Evolutionary conservation across 2,797 vertebrate genomes (phyloP), one percentile per base, ranked within the genome.

Genomic region (Hephaestus fuliginosus): DNA sequence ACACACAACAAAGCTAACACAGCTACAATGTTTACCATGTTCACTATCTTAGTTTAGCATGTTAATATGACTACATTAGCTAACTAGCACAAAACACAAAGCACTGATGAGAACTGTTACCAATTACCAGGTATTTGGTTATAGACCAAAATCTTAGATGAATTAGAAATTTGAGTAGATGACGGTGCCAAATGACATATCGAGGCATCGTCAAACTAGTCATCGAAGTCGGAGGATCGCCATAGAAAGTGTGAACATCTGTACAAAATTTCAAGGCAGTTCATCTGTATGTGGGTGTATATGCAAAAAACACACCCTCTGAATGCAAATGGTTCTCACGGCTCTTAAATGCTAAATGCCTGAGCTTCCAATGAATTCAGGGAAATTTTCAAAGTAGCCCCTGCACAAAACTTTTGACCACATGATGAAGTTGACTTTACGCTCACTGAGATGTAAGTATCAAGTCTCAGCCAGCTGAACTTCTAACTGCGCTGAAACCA

Each of bases 391-490:
- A 39, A 52, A 51, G 25, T 15, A 43, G 30, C 17, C n/a, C 20
- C 0, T 58, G 53, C 30, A 52, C 10, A 57, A 63, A 78, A 79
- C 55, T 20, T 70, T 39, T 11, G 8, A 78, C 48, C 49, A 53
- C 77, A 65, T 69, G 39, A 57, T 70, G 63, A 51, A 85, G 20
- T 69, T 70, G 20, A 69, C 28, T 81, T 43, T 33, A 30, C 44
- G 36, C 70, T 77, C 12, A 8, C 22, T 70, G 43, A 64, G 41
- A 73, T 69, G 36, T 36, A 60, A 63, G n/a, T 25, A 62, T 84
- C 15, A 78, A 12, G 30, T 60, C 67, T 85, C 49, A 57, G 46
- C 55, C 72, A 76, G 64, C 57, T 85, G 70, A 80, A 70, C 60
- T 73, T 56, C 70, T 70, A 75, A 49, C 56, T 60, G 55, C 14